A percentile compares a stretch with the other conserved stretches of the same genome.
Evolutionary conservation across 1,140 invertebrate genomes (phyloP).

Genomic region (Chrysomallon squamiferum): DNA sequence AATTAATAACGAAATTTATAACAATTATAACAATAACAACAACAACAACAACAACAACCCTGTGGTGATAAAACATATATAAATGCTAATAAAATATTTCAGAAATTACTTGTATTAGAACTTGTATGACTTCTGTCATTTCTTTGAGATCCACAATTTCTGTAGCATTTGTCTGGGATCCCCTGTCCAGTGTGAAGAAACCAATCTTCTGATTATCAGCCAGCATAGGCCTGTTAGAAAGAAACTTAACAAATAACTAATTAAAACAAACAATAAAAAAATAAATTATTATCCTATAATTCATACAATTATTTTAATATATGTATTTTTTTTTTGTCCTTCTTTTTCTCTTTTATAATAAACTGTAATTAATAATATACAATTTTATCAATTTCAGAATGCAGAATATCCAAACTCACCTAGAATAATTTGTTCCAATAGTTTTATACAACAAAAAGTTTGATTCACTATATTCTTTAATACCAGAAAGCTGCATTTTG

Average conservation of each 20-base stretch:
- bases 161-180: constrained; percentile 57
- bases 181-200: constrained; percentile 58
- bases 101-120: constrained; percentile 53
- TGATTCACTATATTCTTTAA: no score
- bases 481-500: no score
- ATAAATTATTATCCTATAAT: background rate
- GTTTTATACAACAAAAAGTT: no score
- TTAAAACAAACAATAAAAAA: background rate
- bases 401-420: background rate
- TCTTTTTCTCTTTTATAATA: no score
- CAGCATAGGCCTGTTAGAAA: constrained; percentile 47
- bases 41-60: no score
- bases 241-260: background rate
- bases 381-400: background rate
- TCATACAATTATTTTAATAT: background rate
- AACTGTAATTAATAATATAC: background rate
- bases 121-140: constrained; percentile 58
- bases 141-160: constrained; percentile 61
- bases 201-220: constrained; percentile 60
- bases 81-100: no score
- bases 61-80: no score
- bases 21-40: no score
- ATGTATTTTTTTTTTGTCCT: no score
- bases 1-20: no score
- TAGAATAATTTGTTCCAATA: no score